Conservation (phyloP, 2,113 vertebrate genomes). For the Rutilus rutilus region DNA sequence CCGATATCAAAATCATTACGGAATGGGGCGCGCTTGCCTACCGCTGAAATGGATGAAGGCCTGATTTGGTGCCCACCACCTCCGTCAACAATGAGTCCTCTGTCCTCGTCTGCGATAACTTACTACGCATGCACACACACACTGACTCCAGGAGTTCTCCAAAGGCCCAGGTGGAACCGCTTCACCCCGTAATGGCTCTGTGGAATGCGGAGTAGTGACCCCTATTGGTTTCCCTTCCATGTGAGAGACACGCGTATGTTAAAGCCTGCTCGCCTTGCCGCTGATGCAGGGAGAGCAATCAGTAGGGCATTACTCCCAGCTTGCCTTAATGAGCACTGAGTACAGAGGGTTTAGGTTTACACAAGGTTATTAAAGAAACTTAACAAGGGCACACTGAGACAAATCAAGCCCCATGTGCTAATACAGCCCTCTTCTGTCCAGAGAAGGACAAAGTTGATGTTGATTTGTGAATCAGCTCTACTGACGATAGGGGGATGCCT, state of each 20-base stretch:
- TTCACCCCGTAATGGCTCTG: conserved; percentile 59
- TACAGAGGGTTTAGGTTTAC: conserved; percentile 57
- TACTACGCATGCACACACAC: conserved; percentile 44
- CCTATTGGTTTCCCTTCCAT: conserved; percentile 54
- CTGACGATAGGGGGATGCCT: neutral
- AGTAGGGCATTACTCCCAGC: conserved; percentile 58
- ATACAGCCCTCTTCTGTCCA: conserved; percentile 35
- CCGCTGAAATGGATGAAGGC: conserved; percentile 37
- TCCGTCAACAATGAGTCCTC: conserved; percentile 53
- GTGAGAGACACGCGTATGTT: conserved; percentile 30
- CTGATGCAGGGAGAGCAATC: conserved; percentile 50
- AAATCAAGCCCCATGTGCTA: conserved; percentile 39
- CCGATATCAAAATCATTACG: conserved; percentile 44
- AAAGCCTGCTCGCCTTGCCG: conserved; percentile 35
- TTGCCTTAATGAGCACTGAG: conserved; percentile 58
- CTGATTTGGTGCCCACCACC: conserved; percentile 57
- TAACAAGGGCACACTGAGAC: conserved; percentile 61
- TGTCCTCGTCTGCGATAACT: conserved; percentile 52
- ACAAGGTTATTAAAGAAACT: conserved; percentile 64
- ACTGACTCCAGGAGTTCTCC: conserved; percentile 42
- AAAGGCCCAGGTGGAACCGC: conserved; percentile 58
- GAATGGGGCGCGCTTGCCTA: conserved; percentile 19
- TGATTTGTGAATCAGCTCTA: conserved; percentile 4
- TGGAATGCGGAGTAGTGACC: conserved; percentile 60
- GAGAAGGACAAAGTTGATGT: neutral